Percentiles rank a stretch among this genome's conserved stretches.
Evolutionary conservation across 2,888 invertebrate species (phyloP).

Genomic region (Parapristionchus giblindavisi): DNA sequence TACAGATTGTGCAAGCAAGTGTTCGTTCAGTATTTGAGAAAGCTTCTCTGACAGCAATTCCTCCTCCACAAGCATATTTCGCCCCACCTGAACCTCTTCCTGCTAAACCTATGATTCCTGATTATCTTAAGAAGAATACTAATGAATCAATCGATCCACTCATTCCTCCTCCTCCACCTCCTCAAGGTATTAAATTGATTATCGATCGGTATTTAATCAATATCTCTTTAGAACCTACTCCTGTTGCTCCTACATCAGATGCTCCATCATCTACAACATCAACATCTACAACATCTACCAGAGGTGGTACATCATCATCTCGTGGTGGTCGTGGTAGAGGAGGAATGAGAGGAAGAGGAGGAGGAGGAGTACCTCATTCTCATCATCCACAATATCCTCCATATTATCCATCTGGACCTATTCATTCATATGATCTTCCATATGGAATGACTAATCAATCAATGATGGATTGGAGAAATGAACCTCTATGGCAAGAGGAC

Average conservation of each 20-base stretch:
- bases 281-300: not conserved
- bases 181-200: too few relatives aligned
- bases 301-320: too few relatives aligned
- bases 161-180: not conserved
- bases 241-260: too few relatives aligned
- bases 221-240: too few relatives aligned
- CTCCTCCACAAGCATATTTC: slow-evolving; percentile 10
- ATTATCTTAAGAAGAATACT: too few relatives aligned
- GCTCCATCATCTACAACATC: not conserved
- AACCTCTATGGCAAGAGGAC: not conserved
- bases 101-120: not conserved
- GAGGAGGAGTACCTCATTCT: too few relatives aligned
- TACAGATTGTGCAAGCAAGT: slow-evolving; percentile 24
- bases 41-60: not conserved
- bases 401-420: too few relatives aligned
- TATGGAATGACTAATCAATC: not conserved
- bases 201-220: too few relatives aligned
- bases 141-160: slow-evolving; percentile 9
- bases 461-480: slow-evolving; percentile 5
- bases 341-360: not conserved
- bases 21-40: slow-evolving; percentile 10
- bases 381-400: too few relatives aligned
- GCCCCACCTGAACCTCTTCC: slow-evolving; percentile 3
- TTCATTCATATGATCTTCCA: not conserved
- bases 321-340: not conserved